phyloP scores from a whole-genome alignment of 1,140 invertebrate species.

The Nilaparvata lugens region DNA sequence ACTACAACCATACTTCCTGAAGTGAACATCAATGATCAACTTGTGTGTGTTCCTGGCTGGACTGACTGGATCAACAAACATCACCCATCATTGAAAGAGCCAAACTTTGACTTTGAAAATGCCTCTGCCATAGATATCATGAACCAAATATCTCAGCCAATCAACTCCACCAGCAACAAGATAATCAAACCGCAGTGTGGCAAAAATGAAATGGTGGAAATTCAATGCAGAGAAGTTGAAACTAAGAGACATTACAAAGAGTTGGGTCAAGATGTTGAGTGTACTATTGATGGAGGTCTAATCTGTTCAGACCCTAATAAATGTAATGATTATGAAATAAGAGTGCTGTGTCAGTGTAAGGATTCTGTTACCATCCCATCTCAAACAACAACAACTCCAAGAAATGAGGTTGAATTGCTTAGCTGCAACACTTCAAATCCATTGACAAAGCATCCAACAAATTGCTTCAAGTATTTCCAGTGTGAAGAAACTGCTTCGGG shows the following conservation, averaged over 20 bases:
- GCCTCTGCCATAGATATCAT: background rate
- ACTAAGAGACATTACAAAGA: slow-evolving; percentile 51
- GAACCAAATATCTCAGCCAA: no score
- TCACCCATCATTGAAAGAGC: slow-evolving; percentile 38
- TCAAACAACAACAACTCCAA: background rate
- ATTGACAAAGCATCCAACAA: slow-evolving; percentile 38
- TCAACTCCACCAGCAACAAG: no score
- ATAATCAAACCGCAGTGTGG: slow-evolving; percentile 38
- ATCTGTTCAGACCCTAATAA: slow-evolving; percentile 42
- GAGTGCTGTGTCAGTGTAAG: slow-evolving; percentile 55
- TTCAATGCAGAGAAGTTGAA: slow-evolving; percentile 59
- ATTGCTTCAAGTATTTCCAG: slow-evolving; percentile 51
- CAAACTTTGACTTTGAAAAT: slow-evolving; percentile 24
- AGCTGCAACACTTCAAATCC: slow-evolving; percentile 37
- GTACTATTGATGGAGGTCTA: slow-evolving; percentile 59
- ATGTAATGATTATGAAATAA: slow-evolving; percentile 63
- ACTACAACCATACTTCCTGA: slow-evolving; percentile 23
- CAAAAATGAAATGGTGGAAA: slow-evolving; percentile 51
- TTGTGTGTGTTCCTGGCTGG: slow-evolving; percentile 56
- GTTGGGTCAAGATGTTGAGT: slow-evolving; percentile 61
- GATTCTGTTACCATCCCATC: background rate
- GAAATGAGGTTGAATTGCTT: background rate
- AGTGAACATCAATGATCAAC: slow-evolving; percentile 27
- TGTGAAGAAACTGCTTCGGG: slow-evolving; percentile 35
- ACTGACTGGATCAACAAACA: slow-evolving; percentile 62